Percentiles rank a stretch among this genome's conserved stretches.
Conservation (phyloP, 2,888 invertebrate genomes). For the Tridacna crocea region DNA sequence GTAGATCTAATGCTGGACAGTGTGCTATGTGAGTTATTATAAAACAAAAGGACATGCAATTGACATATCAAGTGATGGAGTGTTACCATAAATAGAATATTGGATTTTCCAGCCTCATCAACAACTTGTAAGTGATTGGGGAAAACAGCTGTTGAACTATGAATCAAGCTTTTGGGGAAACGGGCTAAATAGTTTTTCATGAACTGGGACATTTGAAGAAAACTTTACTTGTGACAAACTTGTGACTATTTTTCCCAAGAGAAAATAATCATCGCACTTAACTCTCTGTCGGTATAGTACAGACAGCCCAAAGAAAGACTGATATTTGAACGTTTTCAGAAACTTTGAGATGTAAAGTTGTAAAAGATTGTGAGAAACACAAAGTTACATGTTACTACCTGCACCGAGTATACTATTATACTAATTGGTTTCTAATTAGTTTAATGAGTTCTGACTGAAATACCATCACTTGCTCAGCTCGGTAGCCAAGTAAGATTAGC, state of each 20-base stretch:
- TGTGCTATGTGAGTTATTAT: background rate
- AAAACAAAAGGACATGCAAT: constrained; percentile 14
- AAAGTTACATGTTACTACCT: background rate
- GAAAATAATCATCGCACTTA: no score
- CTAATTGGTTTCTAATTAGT: constrained; percentile 21
- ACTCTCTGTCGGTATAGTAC: no score
- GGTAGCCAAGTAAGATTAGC: background rate
- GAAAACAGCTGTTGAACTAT: no score
- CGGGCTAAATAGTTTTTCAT: no score
- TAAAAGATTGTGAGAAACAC: background rate
- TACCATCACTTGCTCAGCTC: background rate
- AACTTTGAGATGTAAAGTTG: background rate
- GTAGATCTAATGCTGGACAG: background rate
- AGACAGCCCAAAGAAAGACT: no score
- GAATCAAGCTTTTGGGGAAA: no score
- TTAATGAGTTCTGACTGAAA: constrained; percentile 17
- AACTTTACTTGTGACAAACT: no score
- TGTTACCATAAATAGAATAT: constrained; percentile 18
- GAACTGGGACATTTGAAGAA: no score
- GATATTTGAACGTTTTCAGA: background rate
- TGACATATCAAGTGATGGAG: constrained; percentile 19
- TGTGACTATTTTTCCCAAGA: no score
- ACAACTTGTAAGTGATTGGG: background rate
- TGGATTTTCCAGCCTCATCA: constrained; percentile 13
- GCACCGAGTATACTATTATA: constrained; percentile 21